These are phyloP conservation scores for Endomychus coccineus DNA, from an alignment of 2,888 invertebrate species.

Conservation along the genomic window DNA sequence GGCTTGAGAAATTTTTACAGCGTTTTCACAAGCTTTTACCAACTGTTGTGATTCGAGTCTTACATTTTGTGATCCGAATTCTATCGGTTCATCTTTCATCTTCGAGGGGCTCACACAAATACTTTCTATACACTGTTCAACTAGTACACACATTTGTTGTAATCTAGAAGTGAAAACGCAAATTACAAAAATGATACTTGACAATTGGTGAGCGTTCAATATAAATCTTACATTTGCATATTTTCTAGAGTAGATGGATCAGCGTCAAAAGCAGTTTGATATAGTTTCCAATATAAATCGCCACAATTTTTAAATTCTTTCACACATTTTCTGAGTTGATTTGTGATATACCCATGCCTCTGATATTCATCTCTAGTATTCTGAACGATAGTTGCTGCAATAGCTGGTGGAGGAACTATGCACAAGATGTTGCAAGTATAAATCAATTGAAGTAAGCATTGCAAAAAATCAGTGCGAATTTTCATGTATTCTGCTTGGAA, in stretches of 20 bases:
- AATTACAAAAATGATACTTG: background rate
- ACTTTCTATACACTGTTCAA: conserved; percentile 68
- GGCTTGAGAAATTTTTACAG: conserved; percentile 38
- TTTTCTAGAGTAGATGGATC: conserved; percentile 71
- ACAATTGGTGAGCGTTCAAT: too few relatives aligned
- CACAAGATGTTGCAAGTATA: conserved; percentile 70
- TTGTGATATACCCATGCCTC: conserved; percentile 70
- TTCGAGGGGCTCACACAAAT: conserved; percentile 50
- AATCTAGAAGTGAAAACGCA: conserved; percentile 46
- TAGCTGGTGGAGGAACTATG: conserved; percentile 88
- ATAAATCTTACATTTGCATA: conserved; percentile 53
- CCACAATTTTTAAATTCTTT: conserved; percentile 65
- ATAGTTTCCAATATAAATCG: conserved; percentile 67
- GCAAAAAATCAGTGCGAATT: conserved; percentile 68
- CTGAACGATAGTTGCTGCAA: conserved; percentile 75
- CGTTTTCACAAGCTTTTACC: conserved; percentile 42
- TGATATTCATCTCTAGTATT: conserved; percentile 70
- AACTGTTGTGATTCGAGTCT: conserved; percentile 45
- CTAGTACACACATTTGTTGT: conserved; percentile 70
- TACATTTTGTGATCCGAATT: conserved; percentile 39
- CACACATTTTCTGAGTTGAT: conserved; percentile 68
- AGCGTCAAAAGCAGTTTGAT: conserved; percentile 80
- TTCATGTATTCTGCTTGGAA: conserved; percentile 73
- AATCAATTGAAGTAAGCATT: conserved; percentile 56
- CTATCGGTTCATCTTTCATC: conserved; percentile 35